Base-by-base conservation (phyloP, 2,888 invertebrate species). In the Macrosiphum euphorbiae region DNA sequence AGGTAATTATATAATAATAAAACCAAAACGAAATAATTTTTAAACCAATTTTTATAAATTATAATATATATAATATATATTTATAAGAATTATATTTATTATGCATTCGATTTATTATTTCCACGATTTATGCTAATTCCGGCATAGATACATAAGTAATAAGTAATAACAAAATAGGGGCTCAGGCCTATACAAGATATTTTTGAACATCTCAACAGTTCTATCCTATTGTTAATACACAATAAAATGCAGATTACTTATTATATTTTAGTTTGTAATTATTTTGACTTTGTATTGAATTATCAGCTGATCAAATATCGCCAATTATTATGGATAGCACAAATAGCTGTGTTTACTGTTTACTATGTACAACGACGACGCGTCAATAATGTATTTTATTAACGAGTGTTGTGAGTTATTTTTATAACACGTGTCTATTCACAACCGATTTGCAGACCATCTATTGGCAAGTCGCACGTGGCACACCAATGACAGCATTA, bases 401-500 rank as follows among this genome's bases (percentile, higher is more conserved):
- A 24, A 52, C 52, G n/a, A 89, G 58, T 89, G 28, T 44, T 35
- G 35, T 55, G 1, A 35, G 50, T 28, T 85, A 26, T 85, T 78
- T 47, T 87, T 89, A 58, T 44, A 58, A 89, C 88, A 89, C 88
- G 88, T 58, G 88, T 89, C 88, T 41, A 88, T 78, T 88, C 35
- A 55, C 16, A 50, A 41, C 35, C 20, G 41, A 88, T 88, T 89
- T 58, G 16, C 44, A 58, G 41, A 55, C 28, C 44, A 58, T 89
- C 58, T 89, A 89, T 89, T 58, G 58, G 11, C 88, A 88, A 44
- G 88, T 88, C 58, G 13, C 58, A 58, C 52, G 52, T 47, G 47
- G 47, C 47, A 47, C 47, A 47, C 0, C 47, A 11, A 11, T 47
- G 47, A 47, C 88, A 41, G 10, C 26, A 52, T 41, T 55, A 11